These are phyloP conservation scores for Atherinosoma microstoma DNA, from an alignment of 2,797 vertebrate species.

Conservation along the genomic window DNA sequence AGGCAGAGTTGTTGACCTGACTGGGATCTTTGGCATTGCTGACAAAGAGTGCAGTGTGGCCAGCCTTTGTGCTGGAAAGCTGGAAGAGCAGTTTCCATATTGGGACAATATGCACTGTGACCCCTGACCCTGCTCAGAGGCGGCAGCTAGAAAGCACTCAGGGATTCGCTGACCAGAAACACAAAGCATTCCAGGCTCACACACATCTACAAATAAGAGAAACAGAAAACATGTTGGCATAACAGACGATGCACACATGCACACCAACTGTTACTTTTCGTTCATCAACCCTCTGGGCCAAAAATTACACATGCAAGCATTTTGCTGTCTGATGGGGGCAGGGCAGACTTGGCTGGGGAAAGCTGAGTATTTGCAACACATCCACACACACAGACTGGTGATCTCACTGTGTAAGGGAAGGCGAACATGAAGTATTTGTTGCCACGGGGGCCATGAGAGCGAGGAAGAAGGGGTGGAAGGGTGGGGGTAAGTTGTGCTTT, in stretches of 20 bases:
- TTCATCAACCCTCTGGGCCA: slow-evolving; percentile 66
- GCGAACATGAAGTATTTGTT: slow-evolving; percentile 75
- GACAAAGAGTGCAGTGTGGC: slow-evolving; percentile 77
- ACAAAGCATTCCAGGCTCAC: slow-evolving; percentile 58
- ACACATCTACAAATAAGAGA: slow-evolving; percentile 50
- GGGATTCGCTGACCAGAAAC: slow-evolving; percentile 54
- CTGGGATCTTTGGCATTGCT: slow-evolving; percentile 61
- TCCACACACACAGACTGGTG: slow-evolving; percentile 64
- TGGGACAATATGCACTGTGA: slow-evolving; percentile 77
- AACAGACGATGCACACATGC: slow-evolving; percentile 68
- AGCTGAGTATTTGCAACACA: slow-evolving; percentile 67
- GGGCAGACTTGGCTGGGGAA: slow-evolving; percentile 75
- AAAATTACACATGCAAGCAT: slow-evolving; percentile 78
- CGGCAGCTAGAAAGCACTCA: slow-evolving; percentile 46
- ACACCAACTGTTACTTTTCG: slow-evolving; percentile 78
- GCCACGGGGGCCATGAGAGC: slow-evolving; percentile 60
- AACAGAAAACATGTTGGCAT: slow-evolving; percentile 68
- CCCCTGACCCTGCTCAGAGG: slow-evolving; percentile 73
- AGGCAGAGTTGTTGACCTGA: slow-evolving; percentile 65
- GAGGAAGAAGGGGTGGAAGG: slow-evolving; percentile 23
- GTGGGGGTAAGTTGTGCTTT: slow-evolving; percentile 53
- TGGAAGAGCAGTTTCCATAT: slow-evolving; percentile 73
- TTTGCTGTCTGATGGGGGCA: slow-evolving; percentile 76
- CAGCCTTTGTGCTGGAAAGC: slow-evolving; percentile 61
- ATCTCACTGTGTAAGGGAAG: slow-evolving; percentile 71